These are phyloP conservation scores for Lethenteron reissneri DNA, from an alignment of 2,113 vertebrate genomes.

Conservation along the genomic window DNA sequence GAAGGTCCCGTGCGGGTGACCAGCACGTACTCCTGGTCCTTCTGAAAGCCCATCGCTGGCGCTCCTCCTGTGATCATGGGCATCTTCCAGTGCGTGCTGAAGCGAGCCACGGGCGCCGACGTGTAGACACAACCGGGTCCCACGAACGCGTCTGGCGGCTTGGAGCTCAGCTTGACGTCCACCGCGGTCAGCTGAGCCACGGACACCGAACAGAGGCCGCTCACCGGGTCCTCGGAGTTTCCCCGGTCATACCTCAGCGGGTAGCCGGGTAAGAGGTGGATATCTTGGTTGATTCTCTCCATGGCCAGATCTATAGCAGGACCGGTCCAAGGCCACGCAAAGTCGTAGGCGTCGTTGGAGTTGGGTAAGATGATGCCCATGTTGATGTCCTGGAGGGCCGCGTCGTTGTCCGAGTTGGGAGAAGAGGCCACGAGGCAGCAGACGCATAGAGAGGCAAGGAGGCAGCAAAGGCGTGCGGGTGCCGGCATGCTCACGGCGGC, in stretches of 20 bases:
- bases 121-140: constrained; percentile 67
- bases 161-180: constrained; percentile 36
- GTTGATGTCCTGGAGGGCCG: constrained; percentile 13
- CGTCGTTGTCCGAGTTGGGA: no score
- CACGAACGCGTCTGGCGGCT: constrained; percentile 41
- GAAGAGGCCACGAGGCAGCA: no score
- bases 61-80: constrained; percentile 63
- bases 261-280: constrained; percentile 26
- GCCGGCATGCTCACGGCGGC: no score
- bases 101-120: constrained; percentile 45
- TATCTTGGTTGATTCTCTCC: constrained; percentile 21
- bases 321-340: constrained; percentile 68
- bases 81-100: constrained; percentile 54
- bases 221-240: constrained; percentile 35
- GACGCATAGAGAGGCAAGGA: no score
- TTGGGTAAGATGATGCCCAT: constrained; percentile 51
- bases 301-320: constrained; percentile 44
- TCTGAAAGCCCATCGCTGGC: constrained; percentile 40
- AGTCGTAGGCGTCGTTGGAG: constrained; percentile 49
- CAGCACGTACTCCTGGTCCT: constrained; percentile 23
- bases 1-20: constrained; percentile 61
- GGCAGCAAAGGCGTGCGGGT: no score
- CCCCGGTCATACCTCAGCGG: constrained; percentile 29
- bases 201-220: constrained; percentile 48
- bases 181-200: constrained; percentile 50